These are phyloP conservation scores for Micropoecilia bifurca DNA, from an alignment of 2,797 vertebrate species.

Conservation along the genomic window DNA sequence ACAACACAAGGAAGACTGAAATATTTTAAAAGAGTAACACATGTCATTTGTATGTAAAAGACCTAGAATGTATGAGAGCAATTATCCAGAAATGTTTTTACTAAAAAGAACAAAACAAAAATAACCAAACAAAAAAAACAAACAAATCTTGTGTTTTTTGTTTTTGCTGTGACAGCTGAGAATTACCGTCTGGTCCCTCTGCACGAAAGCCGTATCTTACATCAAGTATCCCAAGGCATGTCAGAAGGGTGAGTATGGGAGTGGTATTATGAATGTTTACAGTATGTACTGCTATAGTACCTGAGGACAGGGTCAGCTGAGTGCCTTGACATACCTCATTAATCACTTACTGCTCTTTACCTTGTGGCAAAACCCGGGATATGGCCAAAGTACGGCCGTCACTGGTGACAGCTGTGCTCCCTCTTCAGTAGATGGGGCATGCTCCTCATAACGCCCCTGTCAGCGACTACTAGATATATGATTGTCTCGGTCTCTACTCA, in stretches of 20 bases:
- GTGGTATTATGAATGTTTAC: conserved; percentile 26
- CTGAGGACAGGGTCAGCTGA: conserved; percentile 59
- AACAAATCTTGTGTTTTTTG: conserved; percentile 16
- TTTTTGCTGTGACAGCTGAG: conserved; percentile 84
- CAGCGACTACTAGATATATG: conserved; percentile 71
- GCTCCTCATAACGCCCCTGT: conserved; percentile 80
- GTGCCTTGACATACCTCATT: conserved; percentile 44
- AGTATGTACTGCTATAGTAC: conserved; percentile 44
- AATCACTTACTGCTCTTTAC: conserved; percentile 69
- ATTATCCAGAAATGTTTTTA: conserved; percentile 8
- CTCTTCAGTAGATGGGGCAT: conserved; percentile 75
- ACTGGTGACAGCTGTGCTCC: conserved; percentile 77
- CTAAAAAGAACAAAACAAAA: not conserved
- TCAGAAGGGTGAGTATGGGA: conserved; percentile 89
- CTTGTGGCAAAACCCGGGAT: conserved; percentile 55
- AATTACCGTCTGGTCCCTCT: conserved; percentile 97
- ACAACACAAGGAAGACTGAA: not conserved
- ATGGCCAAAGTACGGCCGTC: conserved; percentile 49
- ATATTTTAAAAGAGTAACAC: not conserved
- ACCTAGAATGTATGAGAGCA: not conserved
- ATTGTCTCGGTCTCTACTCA: conserved; percentile 69
- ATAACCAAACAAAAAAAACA: not conserved
- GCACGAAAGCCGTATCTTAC: conserved; percentile 97
- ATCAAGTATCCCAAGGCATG: conserved; percentile 98
- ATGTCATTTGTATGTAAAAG: not conserved